These are phyloP conservation scores for Oncorhynchus kisutch DNA, from an alignment of 2,113 vertebrate genomes.

Conservation along the genomic window DNA sequence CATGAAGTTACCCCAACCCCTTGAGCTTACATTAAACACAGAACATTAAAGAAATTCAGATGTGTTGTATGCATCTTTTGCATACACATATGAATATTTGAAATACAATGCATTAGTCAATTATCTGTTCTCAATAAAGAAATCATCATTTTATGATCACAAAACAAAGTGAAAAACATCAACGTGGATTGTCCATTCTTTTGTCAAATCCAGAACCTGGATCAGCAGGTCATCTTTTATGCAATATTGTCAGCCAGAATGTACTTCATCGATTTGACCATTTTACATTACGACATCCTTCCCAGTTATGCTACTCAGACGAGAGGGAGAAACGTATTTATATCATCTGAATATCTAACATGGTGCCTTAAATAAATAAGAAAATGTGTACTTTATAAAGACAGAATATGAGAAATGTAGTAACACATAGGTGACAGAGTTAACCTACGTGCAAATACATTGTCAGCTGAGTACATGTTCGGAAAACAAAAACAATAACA, in stretches of 20 bases:
- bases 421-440: conserved; percentile 59
- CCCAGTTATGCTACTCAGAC: conserved; percentile 40
- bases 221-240: conserved; percentile 49
- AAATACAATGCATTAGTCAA: conserved; percentile 75
- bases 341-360: conserved; percentile 53
- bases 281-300: conserved; percentile 21
- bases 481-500: conserved; percentile 65
- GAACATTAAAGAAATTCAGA: conserved; percentile 66
- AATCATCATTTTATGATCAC: conserved; percentile 48
- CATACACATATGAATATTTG: conserved; percentile 71
- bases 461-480: conserved; percentile 65
- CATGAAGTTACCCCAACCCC: conserved; percentile 26
- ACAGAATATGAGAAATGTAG: conserved; percentile 51
- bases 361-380: conserved; percentile 53
- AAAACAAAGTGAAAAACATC: conserved; percentile 55
- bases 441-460: conserved; percentile 71
- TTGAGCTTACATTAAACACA: conserved; percentile 66
- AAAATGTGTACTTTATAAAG: conserved; percentile 54
- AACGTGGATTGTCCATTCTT: conserved; percentile 53
- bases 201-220: conserved; percentile 39
- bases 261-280: conserved; percentile 46
- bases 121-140: conserved; percentile 59
- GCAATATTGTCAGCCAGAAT: conserved; percentile 47
- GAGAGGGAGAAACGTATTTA: conserved; percentile 32
- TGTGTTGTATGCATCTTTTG: conserved; percentile 67